These are phyloP conservation scores for Cyphomyrus discorhynchus DNA, from an alignment of 2,113 vertebrate species.

Conservation along the genomic window DNA sequence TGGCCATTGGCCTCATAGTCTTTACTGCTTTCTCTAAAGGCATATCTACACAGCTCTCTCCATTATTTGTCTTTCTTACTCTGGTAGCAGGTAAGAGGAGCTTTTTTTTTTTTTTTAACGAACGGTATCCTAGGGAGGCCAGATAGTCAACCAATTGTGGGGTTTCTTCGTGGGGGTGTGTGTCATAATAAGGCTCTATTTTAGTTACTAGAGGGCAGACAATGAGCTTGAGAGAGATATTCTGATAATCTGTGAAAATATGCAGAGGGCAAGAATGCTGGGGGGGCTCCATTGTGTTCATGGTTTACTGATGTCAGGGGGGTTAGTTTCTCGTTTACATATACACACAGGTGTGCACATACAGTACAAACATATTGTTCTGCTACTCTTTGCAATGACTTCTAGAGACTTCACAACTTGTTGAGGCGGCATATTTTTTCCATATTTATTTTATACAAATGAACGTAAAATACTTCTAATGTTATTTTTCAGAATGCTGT, in stretches of 20 bases:
- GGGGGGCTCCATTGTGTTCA: neutral
- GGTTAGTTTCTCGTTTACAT: neutral
- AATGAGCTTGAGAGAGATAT: neutral
- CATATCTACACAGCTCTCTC: slow-evolving; percentile 30
- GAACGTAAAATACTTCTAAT: neutral
- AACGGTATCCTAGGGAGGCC: neutral
- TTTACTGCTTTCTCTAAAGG: slow-evolving; percentile 43
- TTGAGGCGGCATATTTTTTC: neutral
- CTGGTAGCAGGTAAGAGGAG: neutral
- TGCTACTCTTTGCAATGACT: neutral
- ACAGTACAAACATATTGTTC: neutral
- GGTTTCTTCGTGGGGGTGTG: neutral
- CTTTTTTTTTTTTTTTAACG: neutral
- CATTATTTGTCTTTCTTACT: neutral
- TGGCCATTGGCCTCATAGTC: slow-evolving; percentile 35
- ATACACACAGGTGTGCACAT: neutral
- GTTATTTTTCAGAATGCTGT: neutral
- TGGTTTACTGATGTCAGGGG: neutral
- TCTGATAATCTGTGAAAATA: neutral
- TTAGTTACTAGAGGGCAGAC: neutral
- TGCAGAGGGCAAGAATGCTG: neutral
- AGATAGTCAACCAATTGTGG: neutral
- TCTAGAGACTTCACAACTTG: neutral
- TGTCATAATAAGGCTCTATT: neutral
- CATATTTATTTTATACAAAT: neutral